Percentiles rank a stretch among this genome's conserved stretches.
Evolutionary conservation across 2,113 vertebrate genomes (phyloP).

Genomic region (Climacteris rufus): DNA sequence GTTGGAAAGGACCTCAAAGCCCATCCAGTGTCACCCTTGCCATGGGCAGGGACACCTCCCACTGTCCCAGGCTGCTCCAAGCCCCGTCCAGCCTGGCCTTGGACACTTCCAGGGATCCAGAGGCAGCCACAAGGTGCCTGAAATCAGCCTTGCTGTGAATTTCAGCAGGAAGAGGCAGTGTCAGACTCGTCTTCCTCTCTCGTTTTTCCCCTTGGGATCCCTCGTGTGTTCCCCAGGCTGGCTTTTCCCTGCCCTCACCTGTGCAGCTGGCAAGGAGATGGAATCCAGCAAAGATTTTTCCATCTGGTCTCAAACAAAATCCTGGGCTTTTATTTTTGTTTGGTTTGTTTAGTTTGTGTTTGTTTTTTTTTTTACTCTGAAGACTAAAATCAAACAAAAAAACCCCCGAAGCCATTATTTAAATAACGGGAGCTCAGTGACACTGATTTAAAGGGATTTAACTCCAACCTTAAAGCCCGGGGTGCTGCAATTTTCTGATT

Average conservation of each 20-base stretch:
- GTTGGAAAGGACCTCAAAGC: not conserved
- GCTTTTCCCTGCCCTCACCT: not conserved
- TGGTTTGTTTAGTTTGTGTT: not conserved
- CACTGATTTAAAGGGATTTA: slow-evolving; percentile 16
- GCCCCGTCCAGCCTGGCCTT: not conserved
- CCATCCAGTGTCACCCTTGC: too few relatives aligned
- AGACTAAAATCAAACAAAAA: not conserved
- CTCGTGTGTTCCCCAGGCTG: not conserved
- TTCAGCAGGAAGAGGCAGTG: not conserved
- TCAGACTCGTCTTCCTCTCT: not conserved
- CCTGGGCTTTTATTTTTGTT: not conserved
- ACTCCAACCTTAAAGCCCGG: not conserved
- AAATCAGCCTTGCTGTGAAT: not conserved
- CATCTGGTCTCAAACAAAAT: not conserved
- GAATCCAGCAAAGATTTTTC: not conserved
- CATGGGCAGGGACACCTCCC: too few relatives aligned
- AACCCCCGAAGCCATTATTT: not conserved
- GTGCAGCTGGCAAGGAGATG: not conserved
- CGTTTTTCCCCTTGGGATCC: not conserved
- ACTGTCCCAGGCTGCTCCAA: not conserved
- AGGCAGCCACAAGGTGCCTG: too few relatives aligned
- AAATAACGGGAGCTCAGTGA: not conserved
- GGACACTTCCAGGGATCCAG: not conserved
- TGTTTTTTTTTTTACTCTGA: not conserved
- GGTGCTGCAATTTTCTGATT: slow-evolving; percentile 54